Evolutionary conservation across 2,888 invertebrate genomes (phyloP).

Genomic region (Apodemia mormo): DNA sequence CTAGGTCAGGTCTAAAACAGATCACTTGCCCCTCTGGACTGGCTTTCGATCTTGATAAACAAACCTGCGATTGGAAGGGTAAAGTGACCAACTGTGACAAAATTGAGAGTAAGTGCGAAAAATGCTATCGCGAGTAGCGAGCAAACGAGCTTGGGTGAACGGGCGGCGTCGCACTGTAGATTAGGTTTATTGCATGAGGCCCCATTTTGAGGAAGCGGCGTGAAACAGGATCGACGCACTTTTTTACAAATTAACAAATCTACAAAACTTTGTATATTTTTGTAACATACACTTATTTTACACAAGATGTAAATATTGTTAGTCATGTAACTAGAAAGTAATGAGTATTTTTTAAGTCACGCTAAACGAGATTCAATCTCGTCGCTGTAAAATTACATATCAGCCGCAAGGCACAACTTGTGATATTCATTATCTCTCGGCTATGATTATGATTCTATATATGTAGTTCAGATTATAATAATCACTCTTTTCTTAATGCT

Average conservation of each 20-base stretch:
- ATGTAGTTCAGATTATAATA: neutral
- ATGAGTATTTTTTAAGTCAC: conserved; percentile 13
- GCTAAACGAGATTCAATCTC: conserved; percentile 9
- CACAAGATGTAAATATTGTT: conserved; percentile 6
- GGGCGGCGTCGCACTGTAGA: conserved; percentile 79
- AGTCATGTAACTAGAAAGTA: conserved; percentile 13
- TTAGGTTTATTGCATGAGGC: conserved; percentile 77
- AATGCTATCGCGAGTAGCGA: conserved; percentile 75
- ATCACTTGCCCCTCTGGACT: conserved; percentile 98
- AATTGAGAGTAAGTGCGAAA: conserved; percentile 95
- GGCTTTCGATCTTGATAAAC: conserved; percentile 98
- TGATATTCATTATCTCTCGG: neutral
- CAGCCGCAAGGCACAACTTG: conserved; percentile 5
- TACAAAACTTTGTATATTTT: conserved; percentile 13
- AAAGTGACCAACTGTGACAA: conserved; percentile 98
- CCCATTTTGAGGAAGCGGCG: conserved; percentile 60
- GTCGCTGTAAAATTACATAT: conserved; percentile 1
- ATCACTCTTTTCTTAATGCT: conserved; percentile 27
- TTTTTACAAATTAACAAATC: conserved; percentile 57
- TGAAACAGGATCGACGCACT: conserved; percentile 52
- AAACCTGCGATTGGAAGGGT: conserved; percentile 99
- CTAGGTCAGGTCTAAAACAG: conserved; percentile 97
- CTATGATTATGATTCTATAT: conserved; percentile 8
- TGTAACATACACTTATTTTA: conserved; percentile 14
- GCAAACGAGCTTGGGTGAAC: conserved; percentile 78